Percentiles rank a stretch among this genome's conserved stretches.
Conservation (phyloP, 1,140 invertebrate genomes). For the Bombus superbus region DNA sequence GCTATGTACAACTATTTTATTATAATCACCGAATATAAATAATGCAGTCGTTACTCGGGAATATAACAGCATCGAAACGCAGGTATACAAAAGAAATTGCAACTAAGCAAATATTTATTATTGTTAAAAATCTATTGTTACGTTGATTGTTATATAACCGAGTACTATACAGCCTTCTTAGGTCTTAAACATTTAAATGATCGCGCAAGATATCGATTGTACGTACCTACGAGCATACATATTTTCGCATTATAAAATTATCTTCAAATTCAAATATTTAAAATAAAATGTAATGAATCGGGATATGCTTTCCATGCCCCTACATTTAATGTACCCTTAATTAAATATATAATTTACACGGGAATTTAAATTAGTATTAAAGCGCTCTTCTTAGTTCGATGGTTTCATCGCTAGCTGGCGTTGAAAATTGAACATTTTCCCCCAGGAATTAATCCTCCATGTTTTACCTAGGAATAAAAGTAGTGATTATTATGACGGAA, state of each 20-base stretch:
- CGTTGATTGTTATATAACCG: slow-evolving; percentile 18
- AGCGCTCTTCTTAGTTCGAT: neutral
- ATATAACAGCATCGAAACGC: slow-evolving; percentile 11
- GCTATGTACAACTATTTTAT: slow-evolving; percentile 45
- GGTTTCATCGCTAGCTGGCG: neutral
- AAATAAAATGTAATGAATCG: slow-evolving; percentile 31
- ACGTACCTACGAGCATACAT: slow-evolving; percentile 28
- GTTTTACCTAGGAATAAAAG: neutral
- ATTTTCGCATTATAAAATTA: slow-evolving; percentile 52
- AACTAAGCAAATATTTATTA: neutral
- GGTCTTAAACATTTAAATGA: slow-evolving; percentile 33
- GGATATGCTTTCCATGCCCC: neutral
- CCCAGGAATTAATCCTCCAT: neutral
- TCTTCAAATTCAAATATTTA: slow-evolving; percentile 38
- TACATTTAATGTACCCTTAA: neutral
- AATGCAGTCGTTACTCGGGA: slow-evolving; percentile 11
- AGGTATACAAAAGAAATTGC: neutral
- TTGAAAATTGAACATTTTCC: neutral
- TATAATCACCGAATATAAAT: slow-evolving; percentile 28
- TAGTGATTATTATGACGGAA: neutral
- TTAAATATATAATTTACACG: neutral
- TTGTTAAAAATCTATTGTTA: neutral
- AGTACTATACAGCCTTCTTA: slow-evolving; percentile 31
- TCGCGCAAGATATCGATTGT: slow-evolving; percentile 12
- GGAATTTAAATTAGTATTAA: neutral